phyloP scores from a whole-genome alignment of 2,797 vertebrate species.

The Clarias pachynema region DNA sequence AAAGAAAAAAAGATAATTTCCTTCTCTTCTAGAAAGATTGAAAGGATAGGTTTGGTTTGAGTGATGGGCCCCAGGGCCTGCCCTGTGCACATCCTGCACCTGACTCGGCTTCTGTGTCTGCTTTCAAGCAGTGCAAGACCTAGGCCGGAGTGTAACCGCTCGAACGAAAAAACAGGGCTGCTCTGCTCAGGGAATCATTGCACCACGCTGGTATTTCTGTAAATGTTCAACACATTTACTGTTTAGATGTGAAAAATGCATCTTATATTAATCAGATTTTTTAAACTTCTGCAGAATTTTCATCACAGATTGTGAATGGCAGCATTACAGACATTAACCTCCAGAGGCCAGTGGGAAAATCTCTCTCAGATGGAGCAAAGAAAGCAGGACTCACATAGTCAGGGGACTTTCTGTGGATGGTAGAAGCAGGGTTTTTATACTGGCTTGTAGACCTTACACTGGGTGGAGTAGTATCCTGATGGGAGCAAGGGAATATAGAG shows the following conservation, averaged over 20 bases:
- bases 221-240: neutral
- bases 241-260: neutral
- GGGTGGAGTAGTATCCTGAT: neutral
- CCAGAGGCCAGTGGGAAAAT: neutral
- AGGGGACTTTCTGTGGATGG: neutral
- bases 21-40: constrained; percentile 5
- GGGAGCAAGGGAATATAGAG: neutral
- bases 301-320: neutral
- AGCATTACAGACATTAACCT: neutral
- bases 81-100: constrained; percentile 8
- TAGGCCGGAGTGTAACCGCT: neutral
- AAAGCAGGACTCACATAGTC: neutral
- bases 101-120: neutral
- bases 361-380: neutral
- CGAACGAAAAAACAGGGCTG: neutral
- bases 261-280: neutral
- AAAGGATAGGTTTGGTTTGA: constrained; percentile 13
- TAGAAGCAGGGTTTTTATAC: neutral
- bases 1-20: constrained; percentile 13
- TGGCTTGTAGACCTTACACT: neutral
- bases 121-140: neutral
- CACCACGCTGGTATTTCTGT: neutral
- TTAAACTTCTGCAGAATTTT: neutral
- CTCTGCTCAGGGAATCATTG: neutral
- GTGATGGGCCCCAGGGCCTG: constrained; percentile 16